A percentile compares a stretch with the other conserved stretches of the same genome.
Evolutionary conservation across 2,888 invertebrate genomes (phyloP).

Genomic region (Hipparchia sbordonii): DNA sequence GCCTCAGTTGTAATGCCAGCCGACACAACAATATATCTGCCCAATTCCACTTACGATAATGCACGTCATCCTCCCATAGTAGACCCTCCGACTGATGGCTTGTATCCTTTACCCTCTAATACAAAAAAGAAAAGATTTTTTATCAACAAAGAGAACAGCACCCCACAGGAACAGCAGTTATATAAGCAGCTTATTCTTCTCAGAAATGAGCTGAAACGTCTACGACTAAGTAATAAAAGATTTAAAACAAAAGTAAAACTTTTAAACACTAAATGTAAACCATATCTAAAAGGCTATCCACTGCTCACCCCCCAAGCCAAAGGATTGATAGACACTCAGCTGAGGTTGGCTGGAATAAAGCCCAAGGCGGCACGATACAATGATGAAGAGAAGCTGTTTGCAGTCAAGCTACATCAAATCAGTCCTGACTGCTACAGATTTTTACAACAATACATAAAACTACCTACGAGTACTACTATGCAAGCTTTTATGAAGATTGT

Average conservation of each 20-base stretch:
- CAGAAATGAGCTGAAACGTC: slow-evolving; percentile 34
- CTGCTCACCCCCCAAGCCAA: neutral
- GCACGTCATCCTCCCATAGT: neutral
- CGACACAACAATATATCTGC: too few relatives aligned
- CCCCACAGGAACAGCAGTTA: neutral
- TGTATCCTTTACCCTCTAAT: neutral
- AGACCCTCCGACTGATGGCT: neutral
- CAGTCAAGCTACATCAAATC: neutral
- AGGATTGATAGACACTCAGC: neutral
- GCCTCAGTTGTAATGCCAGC: too few relatives aligned
- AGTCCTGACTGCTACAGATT: neutral
- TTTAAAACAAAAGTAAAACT: neutral
- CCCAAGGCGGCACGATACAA: neutral
- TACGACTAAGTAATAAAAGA: too few relatives aligned
- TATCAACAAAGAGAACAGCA: neutral
- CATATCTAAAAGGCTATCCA: neutral
- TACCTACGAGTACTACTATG: neutral
- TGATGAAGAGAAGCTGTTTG: slow-evolving; percentile 2
- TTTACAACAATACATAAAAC: slow-evolving; percentile 1
- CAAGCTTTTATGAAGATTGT: neutral
- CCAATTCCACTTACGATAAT: too few relatives aligned
- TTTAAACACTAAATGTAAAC: neutral
- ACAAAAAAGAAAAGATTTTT: neutral
- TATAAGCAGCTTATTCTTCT: neutral
- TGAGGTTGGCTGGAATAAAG: neutral